Evolutionary conservation across 2,888 invertebrate genomes (phyloP), one percentile per base, ranked within the genome.

Genomic region (Clanis bilineata): DNA sequence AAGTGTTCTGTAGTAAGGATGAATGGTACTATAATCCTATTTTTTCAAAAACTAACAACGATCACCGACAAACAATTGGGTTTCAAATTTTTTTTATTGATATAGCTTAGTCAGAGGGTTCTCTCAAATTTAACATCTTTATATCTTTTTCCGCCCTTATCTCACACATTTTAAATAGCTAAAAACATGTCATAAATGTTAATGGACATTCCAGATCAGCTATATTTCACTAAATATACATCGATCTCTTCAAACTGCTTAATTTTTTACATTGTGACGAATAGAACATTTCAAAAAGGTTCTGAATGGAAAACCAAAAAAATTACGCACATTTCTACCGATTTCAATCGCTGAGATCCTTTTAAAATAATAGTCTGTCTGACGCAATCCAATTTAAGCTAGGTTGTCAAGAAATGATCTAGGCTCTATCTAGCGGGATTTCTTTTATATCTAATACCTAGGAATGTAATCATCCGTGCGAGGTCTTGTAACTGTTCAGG

Each of bases 341-440:
- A 43, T 21, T 28, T 47, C 47, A 28, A 47, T 47, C 25, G 7
- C 7, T 7, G 5, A 9, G 28, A 47, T 47, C 47, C 25, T 25
- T 23, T 28, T 28, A 47, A 6, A 47, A 23, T 47, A 47, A 47
- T 47, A 28, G 25, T 25, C 47, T 25, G 25, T 47, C 47, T 18
- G 25, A 9, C 25, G 15, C 6, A 25, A 28, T 28, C 47, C 47
- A 47, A 47, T 47, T 47, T 47, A 15, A 47, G 47, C 47, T 47
- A 15, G 15, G 47, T 25, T 47, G 47, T 25, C 47, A 23, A 28
- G 28, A 47, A 47, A 47, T 47, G 47, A 47, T 47, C 28, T 47
- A 47, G 47, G 47, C 15, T 15, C 15, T 28, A 47, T 47, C 47
- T 15, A 7, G 25, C 12, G 6, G 47, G 47, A 47, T 47, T 28